These are phyloP conservation scores for Oryctes rhinoceros DNA, from an alignment of 1,140 invertebrate genomes.

Conservation along the genomic window DNA sequence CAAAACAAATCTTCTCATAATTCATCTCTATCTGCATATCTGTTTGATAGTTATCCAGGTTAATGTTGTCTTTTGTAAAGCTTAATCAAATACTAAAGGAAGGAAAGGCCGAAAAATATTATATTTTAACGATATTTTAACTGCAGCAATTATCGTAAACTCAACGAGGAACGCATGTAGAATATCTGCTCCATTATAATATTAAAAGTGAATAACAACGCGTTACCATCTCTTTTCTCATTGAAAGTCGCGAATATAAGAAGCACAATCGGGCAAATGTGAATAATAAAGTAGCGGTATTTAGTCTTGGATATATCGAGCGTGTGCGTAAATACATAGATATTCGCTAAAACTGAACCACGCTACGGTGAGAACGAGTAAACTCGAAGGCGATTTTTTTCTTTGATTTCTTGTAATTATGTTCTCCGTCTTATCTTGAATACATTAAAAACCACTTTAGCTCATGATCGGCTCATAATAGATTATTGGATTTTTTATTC, in stretches of 20 bases:
- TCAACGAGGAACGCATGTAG: background rate
- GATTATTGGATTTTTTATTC: constrained; percentile 12
- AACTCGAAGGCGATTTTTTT: constrained; percentile 26
- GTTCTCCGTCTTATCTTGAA: constrained; percentile 14
- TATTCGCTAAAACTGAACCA: constrained; percentile 17
- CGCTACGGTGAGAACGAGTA: background rate
- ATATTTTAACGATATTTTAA: too few species aligned
- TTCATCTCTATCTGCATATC: too few species aligned
- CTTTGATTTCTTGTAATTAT: constrained; percentile 34
- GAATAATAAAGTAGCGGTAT: background rate
- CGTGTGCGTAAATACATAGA: constrained; percentile 10
- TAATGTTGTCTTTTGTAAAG: too few species aligned
- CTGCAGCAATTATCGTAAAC: background rate
- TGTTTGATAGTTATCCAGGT: too few species aligned
- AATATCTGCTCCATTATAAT: background rate
- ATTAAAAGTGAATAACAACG: background rate
- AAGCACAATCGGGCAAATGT: background rate
- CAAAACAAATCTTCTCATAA: too few species aligned
- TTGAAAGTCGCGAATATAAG: background rate
- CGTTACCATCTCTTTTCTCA: background rate
- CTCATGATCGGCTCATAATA: constrained; percentile 2
- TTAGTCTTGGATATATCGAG: background rate
- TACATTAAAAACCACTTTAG: constrained; percentile 35
- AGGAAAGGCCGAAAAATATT: too few species aligned
- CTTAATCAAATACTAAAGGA: too few species aligned